These are phyloP conservation scores for Etheostoma cragini DNA, from an alignment of 2,113 vertebrate species.

Conservation along the genomic window DNA sequence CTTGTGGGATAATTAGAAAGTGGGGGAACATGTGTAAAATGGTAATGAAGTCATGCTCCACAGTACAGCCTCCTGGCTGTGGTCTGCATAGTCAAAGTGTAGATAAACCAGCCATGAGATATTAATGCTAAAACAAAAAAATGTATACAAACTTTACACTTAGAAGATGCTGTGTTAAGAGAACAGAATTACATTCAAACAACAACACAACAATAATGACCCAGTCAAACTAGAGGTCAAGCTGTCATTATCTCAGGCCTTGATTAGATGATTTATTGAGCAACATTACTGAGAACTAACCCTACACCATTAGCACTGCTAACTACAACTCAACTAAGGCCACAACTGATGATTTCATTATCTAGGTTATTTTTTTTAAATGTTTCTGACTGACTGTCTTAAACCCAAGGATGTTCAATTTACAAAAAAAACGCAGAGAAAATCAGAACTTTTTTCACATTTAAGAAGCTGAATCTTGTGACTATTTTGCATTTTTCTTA, in stretches of 20 bases:
- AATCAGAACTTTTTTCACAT: background rate
- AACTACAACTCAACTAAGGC: slow-evolving; percentile 16
- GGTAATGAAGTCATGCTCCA: slow-evolving; percentile 73
- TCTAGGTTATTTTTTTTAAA: background rate
- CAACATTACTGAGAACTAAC: slow-evolving; percentile 23
- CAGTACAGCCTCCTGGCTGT: slow-evolving; percentile 59
- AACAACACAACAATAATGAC: slow-evolving; percentile 1
- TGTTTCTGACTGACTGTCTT: background rate
- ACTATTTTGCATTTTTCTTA: background rate
- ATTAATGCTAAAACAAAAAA: slow-evolving; percentile 15
- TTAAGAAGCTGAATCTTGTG: background rate
- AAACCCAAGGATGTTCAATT: background rate
- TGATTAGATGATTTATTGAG: slow-evolving; percentile 51
- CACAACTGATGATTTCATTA: background rate
- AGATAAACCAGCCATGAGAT: slow-evolving; percentile 28
- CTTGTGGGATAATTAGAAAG: slow-evolving; percentile 71
- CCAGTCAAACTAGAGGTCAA: slow-evolving; percentile 24
- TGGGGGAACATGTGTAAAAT: slow-evolving; percentile 71
- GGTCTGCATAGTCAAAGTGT: slow-evolving; percentile 16
- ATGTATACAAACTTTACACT: background rate
- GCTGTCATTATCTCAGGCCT: slow-evolving; percentile 36
- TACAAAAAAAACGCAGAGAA: background rate
- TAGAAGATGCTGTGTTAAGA: background rate
- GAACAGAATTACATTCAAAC: slow-evolving; percentile 5
- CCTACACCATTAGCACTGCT: slow-evolving; percentile 4